phyloP scores from a whole-genome alignment of 2,113 vertebrate genomes.

The Bombycilla garrulus region DNA sequence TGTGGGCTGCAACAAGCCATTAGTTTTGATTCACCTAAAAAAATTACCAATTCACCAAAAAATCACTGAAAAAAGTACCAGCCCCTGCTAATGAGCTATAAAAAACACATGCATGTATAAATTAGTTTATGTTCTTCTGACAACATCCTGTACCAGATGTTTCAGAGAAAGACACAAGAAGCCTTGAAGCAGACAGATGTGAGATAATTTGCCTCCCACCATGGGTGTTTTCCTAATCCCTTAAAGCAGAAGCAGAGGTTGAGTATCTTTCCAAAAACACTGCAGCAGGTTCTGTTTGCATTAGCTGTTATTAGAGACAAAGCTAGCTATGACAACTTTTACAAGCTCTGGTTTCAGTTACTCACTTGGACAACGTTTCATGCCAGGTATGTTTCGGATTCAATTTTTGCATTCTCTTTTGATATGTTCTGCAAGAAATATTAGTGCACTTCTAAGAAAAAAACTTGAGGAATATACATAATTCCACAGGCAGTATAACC shows the following conservation, averaged over 20 bases:
- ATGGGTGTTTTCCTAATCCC: conserved; percentile 36
- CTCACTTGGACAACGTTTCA: neutral
- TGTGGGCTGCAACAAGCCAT: neutral
- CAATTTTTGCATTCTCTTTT: neutral
- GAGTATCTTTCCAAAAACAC: neutral
- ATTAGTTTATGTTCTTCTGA: conserved; percentile 30
- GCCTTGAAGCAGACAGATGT: conserved; percentile 39
- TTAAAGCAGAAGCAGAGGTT: conserved; percentile 44
- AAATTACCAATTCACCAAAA: neutral
- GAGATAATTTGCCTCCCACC: conserved; percentile 44
- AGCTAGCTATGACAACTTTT: neutral
- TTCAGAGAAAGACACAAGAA: conserved; percentile 3
- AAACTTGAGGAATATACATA: neutral
- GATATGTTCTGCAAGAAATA: neutral
- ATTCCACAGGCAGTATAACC: neutral
- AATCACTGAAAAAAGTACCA: neutral
- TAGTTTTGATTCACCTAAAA: neutral
- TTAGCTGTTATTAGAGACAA: neutral
- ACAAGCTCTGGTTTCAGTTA: neutral
- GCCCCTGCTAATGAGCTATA: neutral
- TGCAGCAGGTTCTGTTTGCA: neutral
- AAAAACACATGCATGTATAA: conserved; percentile 13
- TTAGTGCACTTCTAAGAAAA: neutral
- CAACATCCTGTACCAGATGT: conserved; percentile 39
- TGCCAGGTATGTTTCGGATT: neutral